phyloP scores from a whole-genome alignment of 2,888 invertebrate genomes.

The Hemithea aestivaria region DNA sequence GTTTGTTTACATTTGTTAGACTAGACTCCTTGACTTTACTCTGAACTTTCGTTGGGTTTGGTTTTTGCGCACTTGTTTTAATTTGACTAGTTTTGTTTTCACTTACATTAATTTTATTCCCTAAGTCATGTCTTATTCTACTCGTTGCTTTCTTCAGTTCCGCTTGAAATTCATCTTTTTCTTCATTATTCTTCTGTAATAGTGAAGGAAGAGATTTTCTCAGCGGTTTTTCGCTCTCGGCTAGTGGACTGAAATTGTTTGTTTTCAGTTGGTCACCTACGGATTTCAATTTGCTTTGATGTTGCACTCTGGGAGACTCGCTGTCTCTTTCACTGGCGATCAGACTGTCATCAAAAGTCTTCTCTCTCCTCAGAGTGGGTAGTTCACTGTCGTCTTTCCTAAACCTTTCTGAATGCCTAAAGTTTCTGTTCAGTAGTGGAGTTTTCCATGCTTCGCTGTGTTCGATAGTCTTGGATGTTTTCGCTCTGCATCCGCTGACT shows the following conservation, averaged over 20 bases:
- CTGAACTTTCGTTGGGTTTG: constrained; percentile 70
- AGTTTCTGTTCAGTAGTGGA: constrained; percentile 65
- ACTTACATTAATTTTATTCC: constrained; percentile 67
- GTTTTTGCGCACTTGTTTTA: constrained; percentile 50
- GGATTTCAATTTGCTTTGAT: constrained; percentile 55
- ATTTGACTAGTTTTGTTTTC: constrained; percentile 73
- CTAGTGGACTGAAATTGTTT: constrained; percentile 51
- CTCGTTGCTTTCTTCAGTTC: constrained; percentile 74
- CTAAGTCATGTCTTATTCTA: constrained; percentile 73
- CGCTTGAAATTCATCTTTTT: constrained; percentile 76
- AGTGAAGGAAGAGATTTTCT: constrained; percentile 78
- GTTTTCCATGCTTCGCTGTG: constrained; percentile 70
- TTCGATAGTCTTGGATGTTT: constrained; percentile 65
- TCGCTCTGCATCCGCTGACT: constrained; percentile 69
- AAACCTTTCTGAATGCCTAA: constrained; percentile 73
- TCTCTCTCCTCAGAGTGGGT: constrained; percentile 67
- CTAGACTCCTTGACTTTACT: constrained; percentile 75
- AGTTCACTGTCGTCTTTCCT: constrained; percentile 59
- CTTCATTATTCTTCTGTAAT: constrained; percentile 71
- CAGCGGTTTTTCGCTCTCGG: constrained; percentile 59
- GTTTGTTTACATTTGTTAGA: constrained; percentile 50
- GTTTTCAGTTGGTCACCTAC: constrained; percentile 55
- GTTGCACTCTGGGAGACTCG: constrained; percentile 54
- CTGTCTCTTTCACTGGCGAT: constrained; percentile 54
- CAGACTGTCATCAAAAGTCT: constrained; percentile 71